Evolutionary conservation across 2,113 vertebrate species (phyloP).

Genomic region (Ictalurus punctatus): DNA sequence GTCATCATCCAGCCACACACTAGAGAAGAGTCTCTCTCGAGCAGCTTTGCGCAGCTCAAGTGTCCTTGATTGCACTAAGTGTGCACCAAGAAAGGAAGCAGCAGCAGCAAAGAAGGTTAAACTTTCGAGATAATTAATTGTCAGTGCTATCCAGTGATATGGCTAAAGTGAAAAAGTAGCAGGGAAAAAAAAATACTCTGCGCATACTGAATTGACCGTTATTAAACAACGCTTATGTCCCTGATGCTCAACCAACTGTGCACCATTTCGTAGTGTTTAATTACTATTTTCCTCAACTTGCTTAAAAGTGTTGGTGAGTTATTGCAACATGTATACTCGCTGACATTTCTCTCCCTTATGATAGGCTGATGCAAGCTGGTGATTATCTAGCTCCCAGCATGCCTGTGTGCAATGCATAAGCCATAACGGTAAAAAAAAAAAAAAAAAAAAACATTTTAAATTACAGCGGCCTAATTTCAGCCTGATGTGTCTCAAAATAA

Average conservation of each 20-base stretch:
- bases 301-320: slow-evolving; percentile 49
- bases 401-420: slow-evolving; percentile 17
- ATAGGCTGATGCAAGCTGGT: slow-evolving; percentile 48
- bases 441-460: background rate
- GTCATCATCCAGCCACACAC: slow-evolving; percentile 24
- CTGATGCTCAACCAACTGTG: slow-evolving; percentile 29
- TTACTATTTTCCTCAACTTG: slow-evolving; percentile 41
- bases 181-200: background rate
- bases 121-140: slow-evolving; percentile 13
- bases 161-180: background rate
- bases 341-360: slow-evolving; percentile 51
- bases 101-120: background rate
- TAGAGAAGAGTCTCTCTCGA: background rate
- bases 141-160: background rate
- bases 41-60: slow-evolving; percentile 1
- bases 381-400: slow-evolving; percentile 45
- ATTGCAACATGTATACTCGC: slow-evolving; percentile 47
- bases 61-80: background rate
- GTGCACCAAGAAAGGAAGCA: background rate
- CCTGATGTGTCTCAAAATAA: slow-evolving; percentile 3
- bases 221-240: slow-evolving; percentile 32
- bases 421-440: slow-evolving; percentile 13
- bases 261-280: slow-evolving; percentile 39
- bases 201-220: slow-evolving; percentile 35
- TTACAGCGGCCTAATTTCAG: slow-evolving; percentile 16